Evolutionary conservation across 1,140 invertebrate species (phyloP).

Genomic region (Cylas formicarius): DNA sequence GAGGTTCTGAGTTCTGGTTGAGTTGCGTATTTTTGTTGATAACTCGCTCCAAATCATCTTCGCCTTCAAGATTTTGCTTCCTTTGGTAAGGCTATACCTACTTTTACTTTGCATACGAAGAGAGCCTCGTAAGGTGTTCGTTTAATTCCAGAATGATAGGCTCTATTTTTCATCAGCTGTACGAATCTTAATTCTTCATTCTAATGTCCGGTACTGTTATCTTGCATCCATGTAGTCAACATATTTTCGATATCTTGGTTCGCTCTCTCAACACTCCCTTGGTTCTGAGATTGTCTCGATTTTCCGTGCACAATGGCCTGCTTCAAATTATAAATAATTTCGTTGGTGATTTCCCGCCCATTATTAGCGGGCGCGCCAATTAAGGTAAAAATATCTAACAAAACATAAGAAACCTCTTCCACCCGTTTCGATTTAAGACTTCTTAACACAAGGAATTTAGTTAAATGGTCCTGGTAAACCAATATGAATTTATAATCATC

Average conservation of each 20-base stretch:
- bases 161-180: constrained; percentile 34
- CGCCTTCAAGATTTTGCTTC: constrained; percentile 15
- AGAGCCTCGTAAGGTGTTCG: constrained; percentile 31
- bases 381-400: constrained; percentile 27
- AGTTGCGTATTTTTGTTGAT: no score
- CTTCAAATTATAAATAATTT: constrained; percentile 25
- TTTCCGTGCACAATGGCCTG: constrained; percentile 37
- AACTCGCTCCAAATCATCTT: constrained; percentile 20
- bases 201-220: constrained; percentile 31
- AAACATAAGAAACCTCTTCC: no score
- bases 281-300: constrained; percentile 36
- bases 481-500: constrained; percentile 41
- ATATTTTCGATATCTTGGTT: constrained; percentile 42
- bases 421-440: no score
- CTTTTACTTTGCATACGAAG: constrained; percentile 26
- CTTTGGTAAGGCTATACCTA: constrained; percentile 20
- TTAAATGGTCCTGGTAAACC: constrained; percentile 44
- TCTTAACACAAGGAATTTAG: constrained; percentile 42
- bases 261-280: constrained; percentile 37
- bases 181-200: constrained; percentile 32
- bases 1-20: no score
- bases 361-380: constrained; percentile 27
- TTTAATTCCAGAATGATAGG: constrained; percentile 32
- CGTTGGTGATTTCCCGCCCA: constrained; percentile 22
- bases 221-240: constrained; percentile 30